A percentile compares a stretch with the other conserved stretches of the same genome.
These are phyloP conservation scores for Oreamnos americanus DNA, from an alignment of 2,113 vertebrate genomes.

Conservation along the genomic window DNA sequence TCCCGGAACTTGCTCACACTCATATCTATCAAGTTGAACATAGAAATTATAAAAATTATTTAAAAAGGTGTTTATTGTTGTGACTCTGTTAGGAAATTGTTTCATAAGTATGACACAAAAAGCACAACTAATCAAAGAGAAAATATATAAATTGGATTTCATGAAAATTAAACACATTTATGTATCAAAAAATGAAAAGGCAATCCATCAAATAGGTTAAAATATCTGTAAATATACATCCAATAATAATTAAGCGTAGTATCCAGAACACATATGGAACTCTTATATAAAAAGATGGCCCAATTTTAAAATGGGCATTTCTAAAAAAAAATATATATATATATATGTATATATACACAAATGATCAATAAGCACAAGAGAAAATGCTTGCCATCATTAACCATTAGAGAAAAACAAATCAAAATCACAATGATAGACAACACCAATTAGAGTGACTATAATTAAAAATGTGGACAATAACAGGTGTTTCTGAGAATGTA, in stretches of 20 bases:
- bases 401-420: background rate
- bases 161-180: background rate
- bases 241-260: background rate
- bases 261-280: background rate
- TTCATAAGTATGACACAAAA: background rate
- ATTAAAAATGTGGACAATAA: background rate
- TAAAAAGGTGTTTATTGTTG: background rate
- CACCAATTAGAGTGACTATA: background rate
- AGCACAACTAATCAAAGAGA: background rate
- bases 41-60: background rate
- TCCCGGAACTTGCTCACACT: background rate
- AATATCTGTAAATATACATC: background rate
- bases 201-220: background rate
- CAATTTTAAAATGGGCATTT: background rate
- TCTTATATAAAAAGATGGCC: background rate
- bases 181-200: background rate
- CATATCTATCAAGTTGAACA: background rate
- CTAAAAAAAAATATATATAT: background rate
- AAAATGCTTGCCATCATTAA: background rate
- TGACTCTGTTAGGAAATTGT: background rate
- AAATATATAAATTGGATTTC: background rate
- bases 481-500: background rate
- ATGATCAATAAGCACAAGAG: background rate
- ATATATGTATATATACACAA: background rate
- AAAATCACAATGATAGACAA: background rate